A percentile compares a stretch with the other conserved stretches of the same genome.
Conservation (phyloP, 2,888 invertebrate species). For the Pollenia amentaria region DNA sequence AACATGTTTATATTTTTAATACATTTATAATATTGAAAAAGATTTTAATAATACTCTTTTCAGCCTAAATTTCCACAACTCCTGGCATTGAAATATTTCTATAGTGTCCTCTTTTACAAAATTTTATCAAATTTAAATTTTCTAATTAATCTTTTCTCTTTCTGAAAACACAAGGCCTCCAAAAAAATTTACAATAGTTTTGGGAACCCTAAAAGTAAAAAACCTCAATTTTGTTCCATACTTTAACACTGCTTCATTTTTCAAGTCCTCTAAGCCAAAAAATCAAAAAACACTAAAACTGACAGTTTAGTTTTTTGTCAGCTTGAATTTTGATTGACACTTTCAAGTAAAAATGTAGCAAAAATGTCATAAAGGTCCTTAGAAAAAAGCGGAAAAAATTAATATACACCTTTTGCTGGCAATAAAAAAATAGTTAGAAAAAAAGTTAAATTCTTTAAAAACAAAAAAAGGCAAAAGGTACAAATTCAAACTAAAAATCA, state of each 20-base stretch:
- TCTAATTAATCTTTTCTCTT: not conserved
- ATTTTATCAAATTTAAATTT: not conserved
- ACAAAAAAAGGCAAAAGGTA: conserved; percentile 10
- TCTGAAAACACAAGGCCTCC: too few species aligned
- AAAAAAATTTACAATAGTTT: not conserved
- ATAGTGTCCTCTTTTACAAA: not conserved
- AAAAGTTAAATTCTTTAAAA: conserved; percentile 13
- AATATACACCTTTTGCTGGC: conserved; percentile 23
- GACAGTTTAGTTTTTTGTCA: conserved; percentile 58
- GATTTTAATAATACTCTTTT: too few species aligned
- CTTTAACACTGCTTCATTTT: conserved; percentile 71
- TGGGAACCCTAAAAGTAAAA: conserved; percentile 29
- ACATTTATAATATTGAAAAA: too few species aligned
- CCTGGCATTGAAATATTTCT: not conserved
- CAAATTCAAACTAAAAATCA: conserved; percentile 9
- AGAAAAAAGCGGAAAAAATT: conserved; percentile 34
- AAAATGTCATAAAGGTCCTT: conserved; percentile 45
- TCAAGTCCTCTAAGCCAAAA: conserved; percentile 25
- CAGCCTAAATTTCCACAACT: not conserved
- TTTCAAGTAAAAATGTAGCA: conserved; percentile 53
- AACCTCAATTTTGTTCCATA: conserved; percentile 57
- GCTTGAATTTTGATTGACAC: conserved; percentile 68
- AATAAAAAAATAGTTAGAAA: conserved; percentile 19
- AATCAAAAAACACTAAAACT: conserved; percentile 45
- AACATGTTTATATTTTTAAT: too few species aligned